Percentiles rank a stretch among this genome's conserved stretches.
Conservation (phyloP, 2,888 invertebrate species). For the Apomyelois bistriatella region DNA sequence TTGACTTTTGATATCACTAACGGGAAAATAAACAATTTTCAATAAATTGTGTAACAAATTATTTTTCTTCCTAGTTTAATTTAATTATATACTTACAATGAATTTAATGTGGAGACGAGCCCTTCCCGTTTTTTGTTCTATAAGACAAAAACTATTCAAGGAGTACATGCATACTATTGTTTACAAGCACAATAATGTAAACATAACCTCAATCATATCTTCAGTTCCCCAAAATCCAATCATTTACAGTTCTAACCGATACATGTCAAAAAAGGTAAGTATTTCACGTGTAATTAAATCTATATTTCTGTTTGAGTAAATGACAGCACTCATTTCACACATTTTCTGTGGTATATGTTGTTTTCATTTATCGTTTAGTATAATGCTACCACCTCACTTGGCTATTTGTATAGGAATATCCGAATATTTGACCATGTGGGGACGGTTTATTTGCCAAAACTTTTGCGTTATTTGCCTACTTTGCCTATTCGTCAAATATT, state of each 20-base stretch:
- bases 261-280: slow-evolving; percentile 62
- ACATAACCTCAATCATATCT: slow-evolving; percentile 37
- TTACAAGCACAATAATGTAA: slow-evolving; percentile 30
- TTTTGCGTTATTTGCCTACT: too few relatives aligned
- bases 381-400: too few relatives aligned
- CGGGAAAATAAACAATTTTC: background rate
- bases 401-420: too few relatives aligned
- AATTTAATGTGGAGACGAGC: slow-evolving; percentile 39
- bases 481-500: too few relatives aligned
- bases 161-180: slow-evolving; percentile 28
- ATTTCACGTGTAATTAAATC: background rate
- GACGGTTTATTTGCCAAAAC: too few relatives aligned
- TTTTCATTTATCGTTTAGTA: too few relatives aligned
- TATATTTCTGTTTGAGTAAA: too few relatives aligned
- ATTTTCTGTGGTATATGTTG: too few relatives aligned
- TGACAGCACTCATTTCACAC: too few relatives aligned
- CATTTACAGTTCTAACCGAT: slow-evolving; percentile 33
- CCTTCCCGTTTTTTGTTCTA: slow-evolving; percentile 18
- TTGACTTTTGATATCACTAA: background rate
- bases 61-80: background rate
- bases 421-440: too few relatives aligned
- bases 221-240: slow-evolving; percentile 18
- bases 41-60: background rate
- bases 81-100: slow-evolving; percentile 22
- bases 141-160: slow-evolving; percentile 24